A percentile compares a stretch with the other conserved stretches of the same genome.
Conservation (phyloP, 23 tunicate species). For the Pegea sp. region DNA sequence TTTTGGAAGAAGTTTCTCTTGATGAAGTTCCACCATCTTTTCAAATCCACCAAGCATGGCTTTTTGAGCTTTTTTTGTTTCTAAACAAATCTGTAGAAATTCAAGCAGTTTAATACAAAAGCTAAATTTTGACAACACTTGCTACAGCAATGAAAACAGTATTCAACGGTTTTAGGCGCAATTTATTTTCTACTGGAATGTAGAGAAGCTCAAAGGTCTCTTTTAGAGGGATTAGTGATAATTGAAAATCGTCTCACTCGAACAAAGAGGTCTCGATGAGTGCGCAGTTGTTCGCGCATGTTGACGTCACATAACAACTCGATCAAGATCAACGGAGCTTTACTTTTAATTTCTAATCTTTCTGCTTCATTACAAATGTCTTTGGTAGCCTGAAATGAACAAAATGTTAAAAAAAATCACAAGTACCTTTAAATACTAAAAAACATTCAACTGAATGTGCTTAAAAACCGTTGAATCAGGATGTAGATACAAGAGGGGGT, state of each 20-base stretch:
- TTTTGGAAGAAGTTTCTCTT: conserved; percentile 39
- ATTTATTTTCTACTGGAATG: too few relatives aligned
- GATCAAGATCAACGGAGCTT: conserved; percentile 68
- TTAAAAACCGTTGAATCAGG: too few relatives aligned
- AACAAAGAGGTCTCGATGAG: conserved; percentile 35
- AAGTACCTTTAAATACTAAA: not conserved
- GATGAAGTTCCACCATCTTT: conserved; percentile 65
- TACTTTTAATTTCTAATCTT: conserved; percentile 69
- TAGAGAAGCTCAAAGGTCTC: too few relatives aligned
- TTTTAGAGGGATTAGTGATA: not conserved
- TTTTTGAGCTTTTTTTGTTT: conserved; percentile 66
- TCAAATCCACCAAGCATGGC: conserved; percentile 81
- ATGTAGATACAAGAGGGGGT: not conserved
- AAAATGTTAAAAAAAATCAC: not conserved
- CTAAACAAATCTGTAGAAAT: conserved; percentile 43
- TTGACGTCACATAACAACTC: conserved; percentile 58
- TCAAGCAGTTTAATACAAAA: not conserved
- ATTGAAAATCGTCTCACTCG: conserved; percentile 17
- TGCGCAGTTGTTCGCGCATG: conserved; percentile 64
- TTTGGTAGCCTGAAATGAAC: conserved; percentile 33
- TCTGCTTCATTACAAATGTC: conserved; percentile 60
- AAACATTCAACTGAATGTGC: too few relatives aligned
- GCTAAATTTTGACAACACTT: too few relatives aligned
- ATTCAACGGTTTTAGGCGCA: too few relatives aligned
- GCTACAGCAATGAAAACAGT: too few relatives aligned